Evolutionary conservation across 2,797 vertebrate genomes (phyloP).

Genomic region (Pempheris klunzingeri): DNA sequence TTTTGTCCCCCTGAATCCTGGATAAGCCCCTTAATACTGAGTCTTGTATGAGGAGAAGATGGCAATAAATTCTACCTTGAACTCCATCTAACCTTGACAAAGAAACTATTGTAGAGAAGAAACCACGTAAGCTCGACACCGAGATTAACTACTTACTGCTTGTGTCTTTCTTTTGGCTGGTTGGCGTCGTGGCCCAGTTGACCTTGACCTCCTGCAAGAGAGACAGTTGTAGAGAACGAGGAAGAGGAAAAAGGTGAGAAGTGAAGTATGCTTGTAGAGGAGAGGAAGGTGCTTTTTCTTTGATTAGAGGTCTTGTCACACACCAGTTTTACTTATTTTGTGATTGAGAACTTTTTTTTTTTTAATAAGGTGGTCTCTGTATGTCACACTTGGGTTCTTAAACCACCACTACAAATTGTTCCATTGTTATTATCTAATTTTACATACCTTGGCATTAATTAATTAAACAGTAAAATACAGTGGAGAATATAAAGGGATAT

Average conservation of each 20-base stretch:
- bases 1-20: not conserved
- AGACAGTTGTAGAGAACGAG: conserved; percentile 65
- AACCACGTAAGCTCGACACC: not conserved
- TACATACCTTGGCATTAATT: conserved; percentile 71
- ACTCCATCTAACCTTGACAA: not conserved
- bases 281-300: conserved; percentile 65
- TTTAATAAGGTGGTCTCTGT: conserved; percentile 54
- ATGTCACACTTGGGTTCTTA: conserved; percentile 61
- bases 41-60: not conserved
- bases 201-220: conserved; percentile 96
- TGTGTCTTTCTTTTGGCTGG: conserved; percentile 99
- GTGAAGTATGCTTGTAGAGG: not conserved
- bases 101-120: not conserved
- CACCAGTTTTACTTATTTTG: conserved; percentile 72
- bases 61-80: not conserved
- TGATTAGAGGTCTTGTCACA: conserved; percentile 76
- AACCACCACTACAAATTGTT: conserved; percentile 67
- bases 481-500: conserved; percentile 76
- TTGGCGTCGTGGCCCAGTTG: conserved; percentile 99
- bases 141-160: conserved; percentile 91
- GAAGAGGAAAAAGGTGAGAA: conserved; percentile 54
- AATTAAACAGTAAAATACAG: conserved; percentile 74
- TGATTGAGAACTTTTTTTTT: conserved; percentile 59
- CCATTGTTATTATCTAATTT: conserved; percentile 52
- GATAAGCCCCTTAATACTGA: too few species aligned